Base-by-base conservation (phyloP, 2,888 invertebrate genomes). In the Creontiades dilutus region DNA sequence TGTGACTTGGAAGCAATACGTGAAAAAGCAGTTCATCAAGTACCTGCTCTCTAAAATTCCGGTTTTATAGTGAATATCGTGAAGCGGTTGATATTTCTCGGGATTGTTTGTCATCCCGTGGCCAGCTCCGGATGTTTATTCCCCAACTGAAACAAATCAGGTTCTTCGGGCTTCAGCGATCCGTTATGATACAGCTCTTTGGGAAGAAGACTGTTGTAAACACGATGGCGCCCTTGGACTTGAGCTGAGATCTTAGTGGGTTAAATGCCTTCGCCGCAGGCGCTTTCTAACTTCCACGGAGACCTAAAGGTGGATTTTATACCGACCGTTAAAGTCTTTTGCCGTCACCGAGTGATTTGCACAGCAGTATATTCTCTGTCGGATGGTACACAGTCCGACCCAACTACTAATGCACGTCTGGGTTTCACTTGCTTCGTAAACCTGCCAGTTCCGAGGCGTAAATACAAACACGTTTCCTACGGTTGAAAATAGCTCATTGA, bases 281-380 rank as follows among this genome's bases (percentile, higher is more conserved):
- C 61, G 61, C 61, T 61, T 61, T 61, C 61, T 61, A 61, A 52
- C 61, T 61, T 61, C 61, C 61, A 19, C 19, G 61, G 19, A 19
- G 19, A 19, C n/a, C 61, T 61, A 2, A 16, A 52, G 52, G 52
- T 28, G 23, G 76, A n/a, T 76, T 28, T 46, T 14, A 28, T 46
- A 46, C 76, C 76, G 46, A 76, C 76, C 76, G 76, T 76, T 76
- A 28, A 76, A 37, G 76, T 76, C 76, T 76, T 28, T 28, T 16
- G 28, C 12, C 52, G 61, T 19, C 61, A 61, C 61, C n/a, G 61
- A 19, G n/a, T n/a, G 19, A 61, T 61, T 61, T 61, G 61, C 61
- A 37, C 37, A 37, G 37, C 37, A 37, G 37, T 37, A 37, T 37
- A 37, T 37, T 37, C 37, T 7, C 3, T 4, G 37, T 37, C 37